Evolutionary conservation across 1,140 invertebrate genomes (phyloP), one percentile per base, ranked within the genome.

Genomic region (Oscheius sp.): DNA sequence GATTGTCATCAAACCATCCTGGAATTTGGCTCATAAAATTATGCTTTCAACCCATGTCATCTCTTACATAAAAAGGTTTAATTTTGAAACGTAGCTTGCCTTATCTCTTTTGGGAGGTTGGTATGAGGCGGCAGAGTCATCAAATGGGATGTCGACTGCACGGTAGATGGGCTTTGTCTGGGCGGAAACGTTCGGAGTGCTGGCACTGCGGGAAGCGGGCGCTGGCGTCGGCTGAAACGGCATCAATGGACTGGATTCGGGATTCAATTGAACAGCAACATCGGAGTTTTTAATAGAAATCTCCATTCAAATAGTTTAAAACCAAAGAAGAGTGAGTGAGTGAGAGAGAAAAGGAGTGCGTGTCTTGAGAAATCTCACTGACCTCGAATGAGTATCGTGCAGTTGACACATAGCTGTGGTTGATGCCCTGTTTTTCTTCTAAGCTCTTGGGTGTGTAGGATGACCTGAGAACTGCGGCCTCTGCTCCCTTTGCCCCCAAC

Each of bases 131-230:
- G 67, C 32, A 18, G 67, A 68, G 34, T 71, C 69, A 38, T 71
- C 69, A 35, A 71, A 71, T 34, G 69, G 69, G 36, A 71, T 71
- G 26, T 71, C 69, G 3, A 71, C 69, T n/a, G 69, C 69, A 34
- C 58, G 58, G 34, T 71, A 71, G 23, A 71, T 46, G 36, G 52
- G 23, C 1, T 31, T 65, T 20, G 69, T 36, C 38, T 42, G 38
- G n/a, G 7, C n/a, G 38, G 38, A 55, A 26, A 55, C 49, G 28
- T 55, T 55, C 49, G 49, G 49, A 55, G 49, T 55, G 28, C 49
- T 55, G 49, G 49, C 7, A 55, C 49, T 55, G 7, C 28, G 49
- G 49, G 15, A 7, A 55, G 49, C 61, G 15, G 10, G 28, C 32
- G 1, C 36, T 34, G 10, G 7, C 10, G 7, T 26, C 18, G 7